A percentile compares a stretch with the other conserved stretches of the same genome.
phyloP scores from a whole-genome alignment of 1,140 invertebrate genomes.

The Myzus persicae region DNA sequence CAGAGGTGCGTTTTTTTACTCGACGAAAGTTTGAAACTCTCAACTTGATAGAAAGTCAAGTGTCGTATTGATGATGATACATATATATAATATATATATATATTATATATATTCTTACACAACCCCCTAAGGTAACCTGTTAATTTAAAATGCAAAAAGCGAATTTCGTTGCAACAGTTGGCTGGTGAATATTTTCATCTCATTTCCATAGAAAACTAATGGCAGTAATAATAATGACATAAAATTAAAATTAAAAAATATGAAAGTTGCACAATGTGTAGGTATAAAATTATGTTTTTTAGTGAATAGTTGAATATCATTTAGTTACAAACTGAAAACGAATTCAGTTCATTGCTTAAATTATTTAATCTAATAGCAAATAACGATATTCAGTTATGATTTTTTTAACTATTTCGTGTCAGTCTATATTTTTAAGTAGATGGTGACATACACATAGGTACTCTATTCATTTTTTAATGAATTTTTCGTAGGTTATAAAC shows the following conservation, averaged over 20 bases:
- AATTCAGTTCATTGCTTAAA: neutral
- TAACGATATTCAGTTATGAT: neutral
- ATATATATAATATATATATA: neutral
- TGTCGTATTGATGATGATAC: conserved; percentile 13
- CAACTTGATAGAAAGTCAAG: conserved; percentile 34
- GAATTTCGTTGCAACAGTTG: conserved; percentile 34
- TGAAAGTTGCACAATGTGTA: neutral
- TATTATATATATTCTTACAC: neutral
- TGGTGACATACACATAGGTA: neutral
- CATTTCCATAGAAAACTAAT: conserved; percentile 23
- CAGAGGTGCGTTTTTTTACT: conserved; percentile 30
- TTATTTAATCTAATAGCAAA: neutral
- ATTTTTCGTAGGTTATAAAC: too few species aligned
- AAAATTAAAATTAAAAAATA: conserved; percentile 16
- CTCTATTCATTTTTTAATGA: neutral
- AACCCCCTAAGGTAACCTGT: conserved; percentile 43
- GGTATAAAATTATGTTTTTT: neutral
- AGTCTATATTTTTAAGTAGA: neutral
- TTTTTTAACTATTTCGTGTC: too few species aligned
- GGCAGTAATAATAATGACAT: neutral
- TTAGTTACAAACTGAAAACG: neutral
- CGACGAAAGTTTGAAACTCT: conserved; percentile 40
- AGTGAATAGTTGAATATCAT: neutral
- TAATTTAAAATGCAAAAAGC: conserved; percentile 51
- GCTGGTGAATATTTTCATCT: conserved; percentile 45